Conservation (phyloP, 2,888 invertebrate genomes). For the Kryphioiulus occultus region DNA sequence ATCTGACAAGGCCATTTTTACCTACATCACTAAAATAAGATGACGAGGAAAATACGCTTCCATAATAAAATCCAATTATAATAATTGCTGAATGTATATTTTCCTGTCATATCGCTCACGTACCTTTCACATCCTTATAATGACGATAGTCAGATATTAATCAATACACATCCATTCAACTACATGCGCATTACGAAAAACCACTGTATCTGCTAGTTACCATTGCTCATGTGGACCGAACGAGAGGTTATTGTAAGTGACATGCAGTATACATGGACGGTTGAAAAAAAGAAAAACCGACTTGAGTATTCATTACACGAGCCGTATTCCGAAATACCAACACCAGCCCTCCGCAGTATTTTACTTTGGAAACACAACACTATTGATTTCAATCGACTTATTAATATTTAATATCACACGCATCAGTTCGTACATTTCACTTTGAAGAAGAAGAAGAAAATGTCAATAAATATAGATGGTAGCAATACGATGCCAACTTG, state of each 20-base stretch:
- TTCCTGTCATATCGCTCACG: neutral
- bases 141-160: constrained; percentile 1
- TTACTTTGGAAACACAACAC: constrained; percentile 13
- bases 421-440: constrained; percentile 31
- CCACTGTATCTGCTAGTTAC: neutral
- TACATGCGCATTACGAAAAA: neutral
- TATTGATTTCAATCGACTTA: constrained; percentile 27
- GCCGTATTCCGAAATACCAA: neutral
- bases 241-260: neutral
- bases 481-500: neutral
- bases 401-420: constrained; percentile 32
- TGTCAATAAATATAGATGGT: neutral
- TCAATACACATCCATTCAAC: neutral
- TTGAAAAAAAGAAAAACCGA: neutral
- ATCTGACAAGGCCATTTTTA: neutral
- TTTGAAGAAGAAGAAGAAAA: neutral
- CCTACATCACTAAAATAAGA: neutral
- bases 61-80: constrained; percentile 31
- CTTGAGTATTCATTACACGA: neutral
- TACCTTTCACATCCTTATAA: neutral
- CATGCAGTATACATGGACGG: neutral
- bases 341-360: neutral
- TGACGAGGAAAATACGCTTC: neutral
- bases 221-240: neutral
- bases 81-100: constrained; percentile 33